Conservation (phyloP, 2,888 invertebrate genomes). For the Nezara viridula region DNA sequence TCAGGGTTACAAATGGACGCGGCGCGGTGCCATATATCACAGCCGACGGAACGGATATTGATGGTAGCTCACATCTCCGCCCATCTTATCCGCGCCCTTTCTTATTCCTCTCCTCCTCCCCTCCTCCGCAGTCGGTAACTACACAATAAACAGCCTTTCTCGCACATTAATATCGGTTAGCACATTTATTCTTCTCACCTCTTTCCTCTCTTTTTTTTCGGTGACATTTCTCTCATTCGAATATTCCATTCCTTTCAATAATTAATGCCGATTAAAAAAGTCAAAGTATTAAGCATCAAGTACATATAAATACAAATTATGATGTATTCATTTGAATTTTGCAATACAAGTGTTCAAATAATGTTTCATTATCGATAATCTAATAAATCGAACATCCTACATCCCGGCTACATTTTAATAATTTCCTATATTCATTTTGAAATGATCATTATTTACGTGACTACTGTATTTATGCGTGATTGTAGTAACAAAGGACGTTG, state of each 20-base stretch:
- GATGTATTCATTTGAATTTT: no score
- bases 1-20: slow-evolving; percentile 25
- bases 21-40: slow-evolving; percentile 20
- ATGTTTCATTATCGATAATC: no score
- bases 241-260: background rate
- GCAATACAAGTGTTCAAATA: no score
- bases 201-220: background rate
- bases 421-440: no score
- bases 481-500: no score
- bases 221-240: background rate
- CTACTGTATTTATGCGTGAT: no score
- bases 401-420: no score
- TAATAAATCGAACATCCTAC: no score
- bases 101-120: background rate
- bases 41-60: slow-evolving; percentile 32
- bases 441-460: no score
- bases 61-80: slow-evolving; percentile 2
- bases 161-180: background rate
- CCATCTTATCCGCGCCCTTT: background rate
- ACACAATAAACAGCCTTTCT: background rate
- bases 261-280: no score
- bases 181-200: background rate
- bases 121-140: background rate
- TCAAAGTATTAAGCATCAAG: no score
- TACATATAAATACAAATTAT: no score